phyloP scores from a whole-genome alignment of 1,140 invertebrate genomes.

The Mya arenaria region DNA sequence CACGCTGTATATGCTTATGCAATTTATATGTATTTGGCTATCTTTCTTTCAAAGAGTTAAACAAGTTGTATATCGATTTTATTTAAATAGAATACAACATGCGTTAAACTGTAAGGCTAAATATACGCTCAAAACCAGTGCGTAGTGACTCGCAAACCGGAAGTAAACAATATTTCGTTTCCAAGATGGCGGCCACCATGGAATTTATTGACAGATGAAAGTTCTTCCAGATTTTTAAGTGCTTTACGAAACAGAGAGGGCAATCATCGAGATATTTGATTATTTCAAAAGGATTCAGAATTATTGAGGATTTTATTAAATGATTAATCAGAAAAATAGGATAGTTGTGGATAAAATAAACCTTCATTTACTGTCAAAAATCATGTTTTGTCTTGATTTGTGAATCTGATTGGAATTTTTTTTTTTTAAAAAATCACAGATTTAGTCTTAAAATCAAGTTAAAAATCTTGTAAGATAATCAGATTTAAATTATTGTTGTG shows the following conservation, averaged over 20 bases:
- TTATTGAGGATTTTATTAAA: slow-evolving; percentile 3
- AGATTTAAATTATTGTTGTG: background rate
- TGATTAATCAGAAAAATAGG: background rate
- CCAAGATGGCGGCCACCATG: slow-evolving; percentile 35
- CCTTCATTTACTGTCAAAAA: background rate
- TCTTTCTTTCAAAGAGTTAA: too few relatives aligned
- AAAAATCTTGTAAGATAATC: background rate
- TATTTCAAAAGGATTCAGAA: background rate
- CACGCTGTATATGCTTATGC: too few relatives aligned
- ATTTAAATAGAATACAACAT: too few relatives aligned
- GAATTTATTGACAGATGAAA: background rate
- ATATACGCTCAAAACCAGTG: too few relatives aligned
- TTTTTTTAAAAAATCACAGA: background rate
- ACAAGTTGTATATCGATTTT: too few relatives aligned
- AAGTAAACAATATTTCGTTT: slow-evolving; percentile 53
- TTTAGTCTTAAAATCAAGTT: background rate
- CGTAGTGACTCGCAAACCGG: slow-evolving; percentile 51
- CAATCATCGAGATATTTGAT: background rate
- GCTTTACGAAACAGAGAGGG: background rate
- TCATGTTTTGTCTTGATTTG: background rate
- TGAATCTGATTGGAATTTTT: background rate
- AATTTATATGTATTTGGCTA: too few relatives aligned
- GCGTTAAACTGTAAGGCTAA: too few relatives aligned
- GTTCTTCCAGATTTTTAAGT: background rate
- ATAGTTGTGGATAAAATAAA: background rate